A percentile compares a stretch with the other conserved stretches of the same genome.
phyloP scores from a whole-genome alignment of 2,113 vertebrate genomes.

The Diglossa brunneiventris region DNA sequence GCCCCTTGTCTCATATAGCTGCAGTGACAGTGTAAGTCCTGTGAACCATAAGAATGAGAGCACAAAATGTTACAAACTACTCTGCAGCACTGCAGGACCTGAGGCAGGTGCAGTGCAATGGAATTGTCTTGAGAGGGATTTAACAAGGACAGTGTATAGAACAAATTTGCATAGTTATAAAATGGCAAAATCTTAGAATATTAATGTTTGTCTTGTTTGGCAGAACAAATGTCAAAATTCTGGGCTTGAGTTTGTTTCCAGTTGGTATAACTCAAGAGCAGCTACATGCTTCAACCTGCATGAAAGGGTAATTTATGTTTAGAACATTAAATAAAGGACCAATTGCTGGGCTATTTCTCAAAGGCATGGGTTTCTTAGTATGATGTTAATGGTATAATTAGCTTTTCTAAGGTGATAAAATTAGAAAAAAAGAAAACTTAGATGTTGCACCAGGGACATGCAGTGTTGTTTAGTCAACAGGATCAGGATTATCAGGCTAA shows the following conservation, averaged over 20 bases:
- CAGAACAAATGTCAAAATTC: not conserved
- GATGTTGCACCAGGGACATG: not conserved
- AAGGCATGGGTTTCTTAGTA: not conserved
- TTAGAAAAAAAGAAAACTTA: not conserved
- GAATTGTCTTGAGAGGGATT: not conserved
- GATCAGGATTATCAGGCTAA: not conserved
- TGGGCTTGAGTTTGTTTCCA: not conserved
- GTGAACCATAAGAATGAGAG: not conserved
- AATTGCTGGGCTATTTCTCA: not conserved
- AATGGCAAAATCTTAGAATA: not conserved
- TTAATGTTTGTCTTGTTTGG: not conserved
- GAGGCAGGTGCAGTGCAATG: not conserved
- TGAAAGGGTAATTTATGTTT: not conserved
- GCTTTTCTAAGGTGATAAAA: not conserved
- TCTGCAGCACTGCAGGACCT: not conserved
- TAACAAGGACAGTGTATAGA: not conserved
- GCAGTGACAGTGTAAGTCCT: not conserved
- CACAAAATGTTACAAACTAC: not conserved
- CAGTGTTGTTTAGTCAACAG: not conserved
- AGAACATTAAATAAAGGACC: not conserved
- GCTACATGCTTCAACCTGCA: not conserved
- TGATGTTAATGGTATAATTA: not conserved
- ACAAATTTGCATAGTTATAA: not conserved
- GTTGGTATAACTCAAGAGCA: not conserved
- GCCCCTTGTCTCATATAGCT: not conserved